These are phyloP conservation scores for Motacilla alba DNA, from an alignment of 2,113 vertebrate species.

Conservation along the genomic window DNA sequence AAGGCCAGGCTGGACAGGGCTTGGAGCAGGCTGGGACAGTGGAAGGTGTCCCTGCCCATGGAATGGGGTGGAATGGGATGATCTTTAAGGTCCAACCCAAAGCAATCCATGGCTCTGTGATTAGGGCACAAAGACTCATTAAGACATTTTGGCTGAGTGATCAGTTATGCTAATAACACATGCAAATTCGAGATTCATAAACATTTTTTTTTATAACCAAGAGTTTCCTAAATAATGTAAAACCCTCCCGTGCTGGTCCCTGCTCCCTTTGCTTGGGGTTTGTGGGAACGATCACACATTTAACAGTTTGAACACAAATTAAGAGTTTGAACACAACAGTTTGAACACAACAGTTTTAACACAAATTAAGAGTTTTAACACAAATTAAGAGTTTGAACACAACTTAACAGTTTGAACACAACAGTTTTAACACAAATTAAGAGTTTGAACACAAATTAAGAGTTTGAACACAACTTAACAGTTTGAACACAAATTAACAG, in stretches of 20 bases:
- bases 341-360: background rate
- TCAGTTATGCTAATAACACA: background rate
- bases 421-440: background rate
- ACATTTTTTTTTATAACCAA: background rate
- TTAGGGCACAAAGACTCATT: no score
- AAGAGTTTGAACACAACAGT: fast-evolving
- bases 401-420: no score
- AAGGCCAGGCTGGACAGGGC: fast-evolving
- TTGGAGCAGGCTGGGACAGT: background rate
- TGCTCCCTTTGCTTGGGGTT: background rate
- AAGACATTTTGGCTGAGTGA: background rate
- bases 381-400: no score
- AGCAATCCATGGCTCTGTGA: background rate
- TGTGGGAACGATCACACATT: fast-evolving
- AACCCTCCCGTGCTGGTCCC: fast-evolving
- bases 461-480: background rate
- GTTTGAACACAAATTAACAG: no score
- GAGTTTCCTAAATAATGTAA: background rate
- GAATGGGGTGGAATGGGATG: background rate
- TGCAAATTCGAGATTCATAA: background rate
- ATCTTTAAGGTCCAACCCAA: background rate
- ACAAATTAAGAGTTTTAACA: background rate
- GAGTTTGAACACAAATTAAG: background rate
- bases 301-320: background rate
- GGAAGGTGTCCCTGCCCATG: background rate